These are phyloP conservation scores for Pangasius krempfi DNA, from an alignment of 2,797 vertebrate species.

Conservation along the genomic window DNA sequence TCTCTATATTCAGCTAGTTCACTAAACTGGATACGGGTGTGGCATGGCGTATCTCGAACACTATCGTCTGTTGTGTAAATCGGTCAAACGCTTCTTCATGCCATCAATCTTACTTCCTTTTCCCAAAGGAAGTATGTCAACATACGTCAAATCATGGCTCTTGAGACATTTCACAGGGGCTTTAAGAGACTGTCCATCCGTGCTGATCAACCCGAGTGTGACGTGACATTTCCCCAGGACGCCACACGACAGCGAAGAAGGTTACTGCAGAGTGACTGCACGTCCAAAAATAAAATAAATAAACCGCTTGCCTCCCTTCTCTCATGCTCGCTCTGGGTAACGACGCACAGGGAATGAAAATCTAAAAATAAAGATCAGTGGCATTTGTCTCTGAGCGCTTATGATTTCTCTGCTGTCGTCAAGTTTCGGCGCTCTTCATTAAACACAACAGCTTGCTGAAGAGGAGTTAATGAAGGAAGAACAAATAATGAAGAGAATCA, in stretches of 20 bases:
- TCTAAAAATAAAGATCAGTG: slow-evolving; percentile 30
- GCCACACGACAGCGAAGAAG: slow-evolving; percentile 57
- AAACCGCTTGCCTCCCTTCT: slow-evolving; percentile 5
- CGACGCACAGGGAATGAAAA: neutral
- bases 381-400: slow-evolving; percentile 41
- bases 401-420: slow-evolving; percentile 26
- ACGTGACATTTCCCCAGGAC: slow-evolving; percentile 73
- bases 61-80: neutral
- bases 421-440: slow-evolving; percentile 58
- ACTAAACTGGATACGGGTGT: neutral
- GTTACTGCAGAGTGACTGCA: neutral
- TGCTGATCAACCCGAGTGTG: slow-evolving; percentile 61
- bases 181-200: neutral
- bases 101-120: neutral
- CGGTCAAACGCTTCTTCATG: neutral
- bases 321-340: slow-evolving; percentile 41
- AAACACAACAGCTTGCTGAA: slow-evolving; percentile 58
- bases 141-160: too few species aligned
- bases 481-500: slow-evolving; percentile 69
- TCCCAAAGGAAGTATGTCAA: neutral
- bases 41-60: neutral
- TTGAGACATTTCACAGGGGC: neutral
- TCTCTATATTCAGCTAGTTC: neutral
- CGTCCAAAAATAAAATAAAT: neutral
- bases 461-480: slow-evolving; percentile 57